Evolutionary conservation across 2,797 vertebrate genomes (phyloP).

Genomic region (Neosilurus mollespiculum): DNA sequence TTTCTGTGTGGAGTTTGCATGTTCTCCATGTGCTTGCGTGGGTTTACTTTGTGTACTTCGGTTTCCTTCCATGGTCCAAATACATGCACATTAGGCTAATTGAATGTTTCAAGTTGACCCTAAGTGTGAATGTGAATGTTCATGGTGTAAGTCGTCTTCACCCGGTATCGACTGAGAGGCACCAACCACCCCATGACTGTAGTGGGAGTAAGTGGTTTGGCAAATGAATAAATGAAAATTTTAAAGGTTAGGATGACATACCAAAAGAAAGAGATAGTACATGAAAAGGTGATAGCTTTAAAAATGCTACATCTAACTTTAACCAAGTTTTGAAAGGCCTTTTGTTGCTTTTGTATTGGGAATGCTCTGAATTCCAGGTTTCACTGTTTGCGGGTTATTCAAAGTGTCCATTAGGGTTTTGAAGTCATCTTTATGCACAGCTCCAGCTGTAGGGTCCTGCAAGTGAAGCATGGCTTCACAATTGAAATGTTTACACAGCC

Average conservation of each 20-base stretch:
- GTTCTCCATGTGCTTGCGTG: too few species aligned
- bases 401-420: slow-evolving; percentile 38
- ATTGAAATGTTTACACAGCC: slow-evolving; percentile 45
- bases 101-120: too few species aligned
- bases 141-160: too few species aligned
- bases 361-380: slow-evolving; percentile 50
- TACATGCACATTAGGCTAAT: too few species aligned
- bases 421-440: slow-evolving; percentile 31
- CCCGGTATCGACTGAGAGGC: too few species aligned
- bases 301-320: slow-evolving; percentile 10
- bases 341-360: slow-evolving; percentile 46
- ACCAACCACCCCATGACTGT: too few species aligned
- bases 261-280: slow-evolving; percentile 23
- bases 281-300: slow-evolving; percentile 27
- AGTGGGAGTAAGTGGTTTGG: too few species aligned
- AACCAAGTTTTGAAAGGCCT: slow-evolving; percentile 36
- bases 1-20: too few species aligned
- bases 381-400: slow-evolving; percentile 48
- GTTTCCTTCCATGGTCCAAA: too few species aligned
- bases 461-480: slow-evolving; percentile 50
- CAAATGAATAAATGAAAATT: neutral
- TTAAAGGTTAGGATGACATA: slow-evolving; percentile 29
- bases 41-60: too few species aligned
- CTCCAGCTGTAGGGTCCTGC: slow-evolving; percentile 45
- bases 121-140: too few species aligned